Conservation (phyloP, 2,113 vertebrate species). For the Syngnathoides biaculeatus region DNA sequence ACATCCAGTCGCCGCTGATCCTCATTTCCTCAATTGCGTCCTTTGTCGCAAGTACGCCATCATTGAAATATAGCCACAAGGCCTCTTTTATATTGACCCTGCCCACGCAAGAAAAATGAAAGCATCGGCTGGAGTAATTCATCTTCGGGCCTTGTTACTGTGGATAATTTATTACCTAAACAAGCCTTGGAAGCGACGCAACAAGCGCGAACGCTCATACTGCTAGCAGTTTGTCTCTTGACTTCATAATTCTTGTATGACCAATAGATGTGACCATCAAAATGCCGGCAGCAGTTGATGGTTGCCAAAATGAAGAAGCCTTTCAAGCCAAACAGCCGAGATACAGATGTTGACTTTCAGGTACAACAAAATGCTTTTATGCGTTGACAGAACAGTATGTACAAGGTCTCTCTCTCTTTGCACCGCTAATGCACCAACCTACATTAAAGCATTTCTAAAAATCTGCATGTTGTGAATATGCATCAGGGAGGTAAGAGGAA, state of each 20-base stretch:
- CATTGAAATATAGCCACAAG: constrained; percentile 2
- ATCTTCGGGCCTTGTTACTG: constrained; percentile 4
- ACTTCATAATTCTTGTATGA: constrained; percentile 57
- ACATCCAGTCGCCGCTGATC: neutral
- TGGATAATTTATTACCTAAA: neutral
- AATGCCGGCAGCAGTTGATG: constrained; percentile 40
- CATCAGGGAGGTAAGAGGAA: constrained; percentile 35
- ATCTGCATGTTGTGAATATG: constrained; percentile 47
- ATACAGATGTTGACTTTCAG: constrained; percentile 36
- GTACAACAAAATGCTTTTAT: constrained; percentile 66
- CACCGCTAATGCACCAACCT: constrained; percentile 31
- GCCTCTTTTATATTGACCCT: neutral
- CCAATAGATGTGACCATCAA: constrained; percentile 36
- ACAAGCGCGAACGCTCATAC: neutral
- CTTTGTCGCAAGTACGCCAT: neutral
- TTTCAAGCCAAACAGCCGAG: constrained; percentile 28
- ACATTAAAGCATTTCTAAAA: constrained; percentile 31
- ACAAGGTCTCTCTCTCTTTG: constrained; percentile 25
- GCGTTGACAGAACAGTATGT: constrained; percentile 32
- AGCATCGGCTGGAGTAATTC: constrained; percentile 7
- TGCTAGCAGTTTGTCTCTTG: constrained; percentile 21
- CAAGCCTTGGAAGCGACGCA: constrained; percentile 5
- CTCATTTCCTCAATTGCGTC: neutral
- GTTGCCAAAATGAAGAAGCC: constrained; percentile 26
- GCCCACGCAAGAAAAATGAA: constrained; percentile 5